Base-by-base conservation (phyloP, 2,888 invertebrate species). In the Gari tellinella region DNA sequence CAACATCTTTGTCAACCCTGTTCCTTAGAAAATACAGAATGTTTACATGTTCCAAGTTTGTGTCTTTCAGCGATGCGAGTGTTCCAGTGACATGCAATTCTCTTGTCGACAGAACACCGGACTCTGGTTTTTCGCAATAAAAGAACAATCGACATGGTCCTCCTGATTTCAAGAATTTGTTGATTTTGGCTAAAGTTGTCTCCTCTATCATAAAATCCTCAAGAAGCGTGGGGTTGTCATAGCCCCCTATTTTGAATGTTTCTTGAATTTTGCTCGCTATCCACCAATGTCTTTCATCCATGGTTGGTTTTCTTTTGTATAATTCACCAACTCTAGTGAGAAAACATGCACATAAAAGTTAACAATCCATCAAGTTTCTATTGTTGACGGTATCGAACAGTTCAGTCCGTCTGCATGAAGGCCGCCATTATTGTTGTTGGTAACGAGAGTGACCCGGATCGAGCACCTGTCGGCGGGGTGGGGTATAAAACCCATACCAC, bases 271-370 rank as follows among this genome's bases (percentile, higher is more conserved):
- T 91, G 7, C 89, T 87, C 46, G 91, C 91, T 31, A 92, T 90
- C 92, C 92, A 92, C 92, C 92, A 92, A 80, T 91, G 91, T 68
- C 92, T 79, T 84, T 92, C 92, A 89, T 92, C 92, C 92, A 92
- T 92, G 31, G 43, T 84, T 61, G n/a, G 17, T 21, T n/a, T 46
- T 37, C 25, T n/a, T 17, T 19, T 19, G 23, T 31, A 51, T 23
- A 7, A 5, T 14, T 43, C 5, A 7, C 49, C 10, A 45, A 12
- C 26, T 63, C 31, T 31, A 7, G n/a, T 7, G 31, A 31, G 31
- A 31, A 31, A 31, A 4, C 17, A 41, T 25, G 21, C 45, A 48
- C 17, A 17, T 8, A 37, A 46, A 38, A 37, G 23, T 45, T 31
- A 26, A 21, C 7, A 3, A 2, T 12, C 23, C 15, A 17, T 14